Base-by-base conservation (phyloP, 1,140 invertebrate species). In the Drosophila sturtevanti region DNA sequence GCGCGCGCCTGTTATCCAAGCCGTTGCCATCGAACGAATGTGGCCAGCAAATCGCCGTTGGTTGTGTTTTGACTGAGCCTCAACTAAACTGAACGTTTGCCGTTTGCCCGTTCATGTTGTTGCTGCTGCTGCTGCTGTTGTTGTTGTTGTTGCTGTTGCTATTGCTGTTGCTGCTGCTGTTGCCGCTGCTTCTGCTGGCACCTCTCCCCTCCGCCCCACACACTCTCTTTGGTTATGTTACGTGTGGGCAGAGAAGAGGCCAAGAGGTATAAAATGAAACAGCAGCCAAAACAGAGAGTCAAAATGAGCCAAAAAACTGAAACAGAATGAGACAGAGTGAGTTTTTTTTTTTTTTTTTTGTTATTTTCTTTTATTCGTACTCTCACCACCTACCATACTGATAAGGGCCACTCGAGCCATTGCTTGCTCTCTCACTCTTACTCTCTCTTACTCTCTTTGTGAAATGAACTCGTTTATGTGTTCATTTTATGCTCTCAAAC, bases 21-120 rank as follows among this genome's bases (percentile, higher is more conserved):
- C 91, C 89, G 91, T 87, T 90, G 91, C 87, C 90, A 79, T 91
- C 81, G 85, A 91, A 90, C 91, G 91, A 92, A 92, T 92, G 90
- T 16, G 78, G 85, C 90, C 90, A 91, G 80, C 79, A 90, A 91
- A 90, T 90, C 80, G 82, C 89, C 81, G 90, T 90, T 81, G 84
- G 81, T 90, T 85, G 90, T 91, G 79, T 91, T 91, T 91, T 91
- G 90, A 91, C 90, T 91, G 80, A 76, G 75, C 72, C 70, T 73
- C 70, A 68, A 78, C 72, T 78, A 66, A 74, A 75, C 76, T 75
- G 72, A 77, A 77, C 74, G 71, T 56, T 61, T 61, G 16, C 44
- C 3, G 22, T 14, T 31, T 31, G 27, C 27, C 27, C 27, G 27
- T 24, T 24, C 22, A 31, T 31, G 41, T 65, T 58, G 72, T 61